Evolutionary conservation across 2,888 invertebrate genomes (phyloP).

Genomic region (Drosophila helvetica): DNA sequence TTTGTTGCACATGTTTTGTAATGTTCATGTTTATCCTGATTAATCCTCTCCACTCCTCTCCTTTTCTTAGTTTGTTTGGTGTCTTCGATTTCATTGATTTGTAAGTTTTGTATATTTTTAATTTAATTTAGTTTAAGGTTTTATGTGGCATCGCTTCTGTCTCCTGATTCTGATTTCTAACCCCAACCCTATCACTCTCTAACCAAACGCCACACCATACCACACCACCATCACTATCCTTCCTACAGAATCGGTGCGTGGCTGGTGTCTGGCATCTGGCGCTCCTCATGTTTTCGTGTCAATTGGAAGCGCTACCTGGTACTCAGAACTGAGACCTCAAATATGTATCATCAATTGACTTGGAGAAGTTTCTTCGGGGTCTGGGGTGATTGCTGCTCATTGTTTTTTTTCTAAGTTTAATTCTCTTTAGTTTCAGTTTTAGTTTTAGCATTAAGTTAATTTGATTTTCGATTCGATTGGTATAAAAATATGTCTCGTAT

Average conservation of each 20-base stretch:
- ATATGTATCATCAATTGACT: no score
- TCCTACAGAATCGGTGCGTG: no score
- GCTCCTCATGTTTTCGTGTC: background rate
- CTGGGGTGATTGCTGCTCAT: background rate
- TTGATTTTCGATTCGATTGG: constrained; percentile 19
- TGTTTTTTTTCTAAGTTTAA: background rate
- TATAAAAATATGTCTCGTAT: constrained; percentile 37
- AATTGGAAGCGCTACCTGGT: no score
- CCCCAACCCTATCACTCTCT: background rate
- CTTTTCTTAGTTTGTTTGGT: constrained; percentile 27
- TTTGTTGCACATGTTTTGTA: constrained; percentile 42
- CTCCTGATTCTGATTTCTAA: constrained; percentile 34
- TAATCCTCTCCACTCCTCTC: constrained; percentile 3
- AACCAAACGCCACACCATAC: background rate
- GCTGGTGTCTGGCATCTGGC: no score
- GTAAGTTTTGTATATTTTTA: constrained; percentile 5
- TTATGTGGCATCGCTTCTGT: background rate
- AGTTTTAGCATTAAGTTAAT: constrained; percentile 18
- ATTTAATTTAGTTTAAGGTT: background rate
- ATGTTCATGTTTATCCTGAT: constrained; percentile 14
- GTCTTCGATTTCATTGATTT: constrained; percentile 17
- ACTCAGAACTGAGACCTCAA: no score
- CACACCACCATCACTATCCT: background rate
- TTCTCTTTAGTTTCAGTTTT: background rate
- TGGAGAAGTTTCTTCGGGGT: no score